Evolutionary conservation across 2,888 invertebrate species (phyloP).

Genomic region (Alviniconcha strummeri): DNA sequence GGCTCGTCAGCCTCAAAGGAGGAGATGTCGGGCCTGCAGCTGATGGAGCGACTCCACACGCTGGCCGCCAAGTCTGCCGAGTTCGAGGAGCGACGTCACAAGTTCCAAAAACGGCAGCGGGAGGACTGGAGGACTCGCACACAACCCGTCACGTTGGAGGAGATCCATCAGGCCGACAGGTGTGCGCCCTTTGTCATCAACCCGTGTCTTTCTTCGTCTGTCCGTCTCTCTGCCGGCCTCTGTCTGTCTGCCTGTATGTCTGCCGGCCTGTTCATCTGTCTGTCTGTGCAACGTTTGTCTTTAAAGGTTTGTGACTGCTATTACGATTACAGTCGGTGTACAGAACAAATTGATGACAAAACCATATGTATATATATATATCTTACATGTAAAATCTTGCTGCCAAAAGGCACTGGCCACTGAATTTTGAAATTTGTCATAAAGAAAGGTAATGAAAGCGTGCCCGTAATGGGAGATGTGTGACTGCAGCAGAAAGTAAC

Average conservation of each 20-base stretch:
- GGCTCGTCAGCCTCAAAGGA: background rate
- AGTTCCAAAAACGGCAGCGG: constrained; percentile 76
- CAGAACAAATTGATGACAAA: no score
- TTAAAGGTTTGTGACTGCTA: no score
- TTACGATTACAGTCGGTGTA: no score
- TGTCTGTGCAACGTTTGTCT: no score
- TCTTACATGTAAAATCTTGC: no score
- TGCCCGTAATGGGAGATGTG: no score
- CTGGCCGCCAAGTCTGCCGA: constrained; percentile 52
- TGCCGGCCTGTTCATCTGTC: no score
- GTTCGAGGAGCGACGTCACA: constrained; percentile 48
- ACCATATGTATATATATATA: no score
- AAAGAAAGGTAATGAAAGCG: no score
- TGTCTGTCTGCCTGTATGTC: background rate
- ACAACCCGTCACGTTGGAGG: constrained; percentile 66
- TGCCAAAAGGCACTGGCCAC: no score
- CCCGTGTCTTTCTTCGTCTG: background rate
- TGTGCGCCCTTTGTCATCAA: constrained; percentile 39
- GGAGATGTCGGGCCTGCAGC: constrained; percentile 55
- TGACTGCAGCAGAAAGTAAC: no score
- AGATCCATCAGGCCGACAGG: constrained; percentile 66
- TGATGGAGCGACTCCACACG: constrained; percentile 58
- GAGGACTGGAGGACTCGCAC: constrained; percentile 74
- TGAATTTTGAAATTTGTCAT: no score
- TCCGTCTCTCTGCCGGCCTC: background rate